Base-by-base conservation (phyloP, 2,797 vertebrate species). In the Pipistrellus nathusii region DNA sequence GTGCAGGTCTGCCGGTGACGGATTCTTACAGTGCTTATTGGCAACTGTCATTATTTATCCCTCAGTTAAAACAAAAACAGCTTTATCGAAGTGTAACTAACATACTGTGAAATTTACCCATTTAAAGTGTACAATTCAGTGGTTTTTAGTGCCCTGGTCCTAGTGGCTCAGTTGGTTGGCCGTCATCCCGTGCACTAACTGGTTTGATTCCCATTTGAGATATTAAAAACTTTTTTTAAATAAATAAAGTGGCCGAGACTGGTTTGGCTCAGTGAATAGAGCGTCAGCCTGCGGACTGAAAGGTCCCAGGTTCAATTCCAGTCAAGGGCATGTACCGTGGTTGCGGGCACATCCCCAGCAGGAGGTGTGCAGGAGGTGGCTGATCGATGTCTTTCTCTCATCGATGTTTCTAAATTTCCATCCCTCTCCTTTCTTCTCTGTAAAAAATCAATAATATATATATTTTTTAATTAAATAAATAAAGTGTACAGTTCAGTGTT, bases 31-130 rank as follows among this genome's bases (percentile, higher is more conserved):
- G 41, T n/a, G 8, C 51, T 87, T 88, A 15, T 93, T 90, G 76
- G 62, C 88, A 93, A 48, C 46, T 53, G n/a, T 88, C 59, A 13
- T 73, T 95, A 53, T 76, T 85, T 55, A 84, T 51, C 51, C 51
- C 62, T 53, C 32, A 68, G 15, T 46, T 3, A 41, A 27, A 44
- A 46, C 23, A 71, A 76, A 66, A 80, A 38, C 25, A 72, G 7
- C 20, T 80, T 86, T 85, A 71, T 62, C 91, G 30, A 90, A 48
- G 68, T 86, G 20, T 3, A 90, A 21, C 69, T 92, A 32, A 11
- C 12, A 30, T 62, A 8, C 2, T n/a, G 13, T 82, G 85, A 88
- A 87, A 48, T 66, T 17, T 57, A 55, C 55, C 55, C 77, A 30
- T 88, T 76, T 78, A 59, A 94, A 92, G 51, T 83, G 21, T 23